A percentile compares a stretch with the other conserved stretches of the same genome.
Evolutionary conservation across 2,797 vertebrate genomes (phyloP).

Genomic region (Diglossa cyanea): DNA sequence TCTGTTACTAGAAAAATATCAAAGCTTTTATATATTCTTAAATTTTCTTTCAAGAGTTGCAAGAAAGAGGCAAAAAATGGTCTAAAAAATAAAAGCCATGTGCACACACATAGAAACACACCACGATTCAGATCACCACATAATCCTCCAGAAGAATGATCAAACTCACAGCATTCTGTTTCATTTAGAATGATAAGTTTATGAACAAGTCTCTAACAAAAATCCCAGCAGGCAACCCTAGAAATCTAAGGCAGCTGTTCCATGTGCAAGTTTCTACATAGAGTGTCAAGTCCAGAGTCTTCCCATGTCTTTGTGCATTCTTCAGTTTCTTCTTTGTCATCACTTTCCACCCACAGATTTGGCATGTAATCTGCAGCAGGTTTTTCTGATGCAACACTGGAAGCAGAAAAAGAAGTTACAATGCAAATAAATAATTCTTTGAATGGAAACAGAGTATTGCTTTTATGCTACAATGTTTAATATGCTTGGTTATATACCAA

Average conservation of each 20-base stretch:
- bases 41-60: constrained; percentile 48
- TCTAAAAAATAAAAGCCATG: constrained; percentile 59
- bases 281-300: constrained; percentile 22
- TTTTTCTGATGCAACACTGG: constrained; percentile 17
- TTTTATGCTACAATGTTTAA: not conserved
- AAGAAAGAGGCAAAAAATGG: constrained; percentile 17
- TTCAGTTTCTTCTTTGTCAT: constrained; percentile 34
- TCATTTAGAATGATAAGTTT: constrained; percentile 37
- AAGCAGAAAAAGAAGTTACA: not conserved
- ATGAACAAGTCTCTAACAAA: constrained; percentile 15
- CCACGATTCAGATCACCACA: constrained; percentile 31
- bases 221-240: not conserved
- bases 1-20: constrained; percentile 73
- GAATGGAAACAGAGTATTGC: not conserved
- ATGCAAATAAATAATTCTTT: not conserved
- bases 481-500: not conserved
- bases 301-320: constrained; percentile 30
- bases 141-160: constrained; percentile 46
- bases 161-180: constrained; percentile 67
- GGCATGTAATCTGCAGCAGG: constrained; percentile 46
- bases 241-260: constrained; percentile 69
- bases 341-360: constrained; percentile 50
- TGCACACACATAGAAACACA: constrained; percentile 45
- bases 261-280: constrained; percentile 43
- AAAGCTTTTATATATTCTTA: constrained; percentile 61